Conservation (phyloP, 1,140 invertebrate species). For the Brachionus koreanus region DNA sequence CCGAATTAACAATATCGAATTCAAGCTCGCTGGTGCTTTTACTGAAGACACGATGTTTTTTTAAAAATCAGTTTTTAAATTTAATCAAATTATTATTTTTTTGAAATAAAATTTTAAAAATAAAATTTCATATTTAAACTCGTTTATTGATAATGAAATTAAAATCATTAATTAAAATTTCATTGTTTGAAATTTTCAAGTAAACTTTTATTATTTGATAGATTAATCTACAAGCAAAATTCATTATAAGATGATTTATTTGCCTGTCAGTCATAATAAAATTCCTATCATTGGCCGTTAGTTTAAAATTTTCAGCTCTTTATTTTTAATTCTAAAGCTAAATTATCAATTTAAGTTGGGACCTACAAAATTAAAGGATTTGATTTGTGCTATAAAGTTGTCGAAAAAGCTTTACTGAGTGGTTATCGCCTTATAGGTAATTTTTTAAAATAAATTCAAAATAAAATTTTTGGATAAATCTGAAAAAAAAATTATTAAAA, state of each 20-base stretch:
- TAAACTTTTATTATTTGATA: not conserved
- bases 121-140: not conserved
- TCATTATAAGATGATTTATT: not conserved
- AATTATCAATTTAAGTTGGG: constrained; percentile 51
- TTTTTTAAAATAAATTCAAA: not conserved
- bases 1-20: constrained; percentile 64
- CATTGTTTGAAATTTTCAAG: not conserved
- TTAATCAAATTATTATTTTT: not conserved
- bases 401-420: constrained; percentile 50
- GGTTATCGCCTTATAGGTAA: constrained; percentile 55
- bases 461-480: no score
- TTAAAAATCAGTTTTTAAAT: constrained; percentile 2
- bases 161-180: constrained; percentile 5
- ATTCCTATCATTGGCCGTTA: constrained; percentile 48
- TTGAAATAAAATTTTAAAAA: no score
- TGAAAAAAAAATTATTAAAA: no score
- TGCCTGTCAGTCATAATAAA: not conserved
- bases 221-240: not conserved
- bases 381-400: constrained; percentile 48
- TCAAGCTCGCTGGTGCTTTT: constrained; percentile 68
- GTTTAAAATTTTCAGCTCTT: constrained; percentile 36
- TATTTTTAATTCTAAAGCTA: constrained; percentile 30
- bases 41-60: constrained; percentile 68
- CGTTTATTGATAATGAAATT: not conserved
- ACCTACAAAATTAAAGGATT: constrained; percentile 52